A percentile compares a stretch with the other conserved stretches of the same genome.
Conservation (phyloP, 2,113 vertebrate genomes). For the Bubo scandiacus region DNA sequence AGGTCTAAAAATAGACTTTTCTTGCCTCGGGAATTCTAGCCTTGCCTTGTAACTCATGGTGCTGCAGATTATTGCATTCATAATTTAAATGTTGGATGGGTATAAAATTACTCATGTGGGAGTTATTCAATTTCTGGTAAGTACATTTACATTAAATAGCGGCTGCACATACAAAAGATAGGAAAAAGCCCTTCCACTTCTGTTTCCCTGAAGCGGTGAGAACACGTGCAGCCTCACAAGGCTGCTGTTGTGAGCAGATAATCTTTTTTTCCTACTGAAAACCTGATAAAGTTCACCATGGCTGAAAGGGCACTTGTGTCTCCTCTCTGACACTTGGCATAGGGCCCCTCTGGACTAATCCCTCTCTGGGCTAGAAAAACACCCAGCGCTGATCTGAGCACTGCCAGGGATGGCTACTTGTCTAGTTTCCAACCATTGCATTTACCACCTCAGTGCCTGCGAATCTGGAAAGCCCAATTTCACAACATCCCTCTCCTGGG, state of each 20-base stretch:
- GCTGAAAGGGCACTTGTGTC: not conserved
- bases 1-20: slow-evolving; percentile 41
- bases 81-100: slow-evolving; percentile 44
- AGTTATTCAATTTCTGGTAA: slow-evolving; percentile 34
- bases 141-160: slow-evolving; percentile 32
- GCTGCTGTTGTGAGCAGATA: not conserved
- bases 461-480: not conserved
- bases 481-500: not conserved
- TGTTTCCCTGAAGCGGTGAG: not conserved
- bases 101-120: slow-evolving; percentile 35
- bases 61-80: slow-evolving; percentile 39
- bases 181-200: slow-evolving; percentile 7
- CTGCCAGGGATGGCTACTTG: not conserved
- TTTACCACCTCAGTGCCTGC: not conserved
- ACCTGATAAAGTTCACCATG: not conserved
- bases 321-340: not conserved
- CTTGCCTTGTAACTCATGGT: not conserved
- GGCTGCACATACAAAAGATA: not conserved
- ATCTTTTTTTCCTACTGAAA: not conserved
- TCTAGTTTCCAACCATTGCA: not conserved
- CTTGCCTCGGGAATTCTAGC: not conserved
- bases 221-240: not conserved
- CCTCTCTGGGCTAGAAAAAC: not conserved
- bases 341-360: not conserved
- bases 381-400: not conserved